phyloP scores from a whole-genome alignment of 2,888 invertebrate genomes.

The Pristionchus arcanus region DNA sequence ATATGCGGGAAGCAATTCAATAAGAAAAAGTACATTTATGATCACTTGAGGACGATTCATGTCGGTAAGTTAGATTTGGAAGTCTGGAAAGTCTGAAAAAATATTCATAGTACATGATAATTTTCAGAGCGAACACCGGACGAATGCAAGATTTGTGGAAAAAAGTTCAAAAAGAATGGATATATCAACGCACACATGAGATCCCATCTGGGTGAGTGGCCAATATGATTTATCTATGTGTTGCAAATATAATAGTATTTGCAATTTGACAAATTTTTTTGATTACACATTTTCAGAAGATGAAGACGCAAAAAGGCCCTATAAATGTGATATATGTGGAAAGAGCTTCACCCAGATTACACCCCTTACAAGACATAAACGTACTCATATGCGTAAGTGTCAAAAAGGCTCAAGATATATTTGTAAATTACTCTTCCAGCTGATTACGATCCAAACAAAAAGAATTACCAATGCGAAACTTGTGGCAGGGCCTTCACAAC shows the following conservation, averaged over 20 bases:
- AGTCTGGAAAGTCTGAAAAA: too few relatives aligned
- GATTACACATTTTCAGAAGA: neutral
- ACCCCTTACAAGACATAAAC: neutral
- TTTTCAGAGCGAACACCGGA: neutral
- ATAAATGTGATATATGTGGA: neutral
- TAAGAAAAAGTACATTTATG: neutral
- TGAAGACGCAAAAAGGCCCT: neutral
- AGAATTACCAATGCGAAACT: neutral
- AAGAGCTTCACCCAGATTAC: neutral
- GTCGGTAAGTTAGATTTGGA: neutral
- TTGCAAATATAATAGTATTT: too few relatives aligned
- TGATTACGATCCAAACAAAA: neutral
- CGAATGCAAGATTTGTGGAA: neutral
- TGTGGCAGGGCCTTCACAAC: neutral
- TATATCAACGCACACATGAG: neutral
- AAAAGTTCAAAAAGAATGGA: neutral
- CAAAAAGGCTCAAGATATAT: too few relatives aligned
- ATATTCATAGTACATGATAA: neutral
- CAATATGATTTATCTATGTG: too few relatives aligned
- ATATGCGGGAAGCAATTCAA: neutral
- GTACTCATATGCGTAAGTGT: neutral
- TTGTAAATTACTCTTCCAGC: neutral
- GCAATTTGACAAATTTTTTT: too few relatives aligned
- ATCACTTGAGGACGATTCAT: neutral
- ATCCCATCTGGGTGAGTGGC: neutral